Evolutionary conservation across 92 coral and sea anemone genomes (phyloP), one percentile per base, ranked within the genome.

Genomic region (Zoanthus gigantus): DNA sequence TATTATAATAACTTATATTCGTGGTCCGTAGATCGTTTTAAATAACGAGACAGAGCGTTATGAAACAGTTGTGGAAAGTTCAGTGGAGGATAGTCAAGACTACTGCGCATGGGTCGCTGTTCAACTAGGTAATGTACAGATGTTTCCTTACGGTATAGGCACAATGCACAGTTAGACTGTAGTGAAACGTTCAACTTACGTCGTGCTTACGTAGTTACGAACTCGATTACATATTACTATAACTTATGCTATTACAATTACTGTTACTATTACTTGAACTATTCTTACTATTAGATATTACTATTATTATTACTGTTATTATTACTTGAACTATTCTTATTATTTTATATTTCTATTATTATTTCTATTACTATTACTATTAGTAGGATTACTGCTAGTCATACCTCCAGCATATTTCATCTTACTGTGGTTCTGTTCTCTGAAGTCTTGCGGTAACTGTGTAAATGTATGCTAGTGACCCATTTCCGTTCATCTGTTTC

Each of bases 31-130:
- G 96, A 83, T 95, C 30, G 23, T 83, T 13, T 88, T 94, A 11
- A 94, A 93, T 34, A 88, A 90, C 6, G 91, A 82, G 11, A 89
- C 82, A 34, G 90, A 80, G 32, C 93, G 89, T 92, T 93, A 95
- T 69, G 92, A 93, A 56, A 92, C 93, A 50, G 78, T 95, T 72
- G 93, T 95, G 71, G 96, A 95, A 79, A 89, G 91, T 79, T 73
- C 90, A 74, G 12, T 57, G 44, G 91, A 93, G 74, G 69, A 37
- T 37, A 37, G 82, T 15, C 92, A 91, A 61, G 80, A 42, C 9
- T 92, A 90, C 46, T 77, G 84, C 37, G 78, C 91, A n/a, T 82
- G 93, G 15, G 89, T 92, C 12, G 89, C 84, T 44, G 84, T 63
- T 63, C 73, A 42, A 7, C 42, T 79, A 34, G 56, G 46, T 61